A percentile compares a stretch with the other conserved stretches of the same genome.
These are phyloP conservation scores for Dipus sagitta DNA, from an alignment of 2,797 vertebrate species.

Conservation along the genomic window DNA sequence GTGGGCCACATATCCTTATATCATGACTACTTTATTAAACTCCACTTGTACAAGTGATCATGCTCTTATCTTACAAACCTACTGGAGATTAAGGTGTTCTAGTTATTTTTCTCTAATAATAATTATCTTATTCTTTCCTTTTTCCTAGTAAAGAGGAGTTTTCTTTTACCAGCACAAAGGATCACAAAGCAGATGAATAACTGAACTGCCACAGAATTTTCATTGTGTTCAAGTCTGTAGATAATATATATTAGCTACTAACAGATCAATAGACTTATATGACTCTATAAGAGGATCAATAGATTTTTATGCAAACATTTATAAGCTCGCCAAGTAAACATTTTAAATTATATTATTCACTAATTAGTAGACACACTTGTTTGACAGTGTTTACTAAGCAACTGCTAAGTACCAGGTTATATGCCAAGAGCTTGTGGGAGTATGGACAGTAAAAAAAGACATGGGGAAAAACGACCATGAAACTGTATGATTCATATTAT, in stretches of 20 bases:
- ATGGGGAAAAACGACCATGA: not conserved
- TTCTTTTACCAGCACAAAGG: not conserved
- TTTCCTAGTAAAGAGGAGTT: not conserved
- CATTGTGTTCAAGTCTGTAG: not conserved
- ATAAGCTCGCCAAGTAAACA: not conserved
- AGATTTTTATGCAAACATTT: not conserved
- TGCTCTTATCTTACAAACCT: not conserved
- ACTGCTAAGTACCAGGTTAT: not conserved
- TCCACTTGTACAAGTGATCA: not conserved
- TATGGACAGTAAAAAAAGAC: not conserved
- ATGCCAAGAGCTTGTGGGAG: not conserved
- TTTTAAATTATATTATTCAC: not conserved
- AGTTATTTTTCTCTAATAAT: conserved; percentile 7
- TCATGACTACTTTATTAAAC: not conserved
- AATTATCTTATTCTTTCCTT: not conserved
- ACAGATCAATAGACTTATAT: not conserved
- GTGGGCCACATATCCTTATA: not conserved
- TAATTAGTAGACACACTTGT: not conserved
- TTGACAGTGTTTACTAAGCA: not conserved
- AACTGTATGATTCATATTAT: not conserved
- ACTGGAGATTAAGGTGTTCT: not conserved
- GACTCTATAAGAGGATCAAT: not conserved
- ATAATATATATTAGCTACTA: not conserved
- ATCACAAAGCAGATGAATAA: not conserved
- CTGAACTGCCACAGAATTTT: not conserved